Evolutionary conservation across 2,888 invertebrate species (phyloP).

Genomic region (Pristionchus arcanus): DNA sequence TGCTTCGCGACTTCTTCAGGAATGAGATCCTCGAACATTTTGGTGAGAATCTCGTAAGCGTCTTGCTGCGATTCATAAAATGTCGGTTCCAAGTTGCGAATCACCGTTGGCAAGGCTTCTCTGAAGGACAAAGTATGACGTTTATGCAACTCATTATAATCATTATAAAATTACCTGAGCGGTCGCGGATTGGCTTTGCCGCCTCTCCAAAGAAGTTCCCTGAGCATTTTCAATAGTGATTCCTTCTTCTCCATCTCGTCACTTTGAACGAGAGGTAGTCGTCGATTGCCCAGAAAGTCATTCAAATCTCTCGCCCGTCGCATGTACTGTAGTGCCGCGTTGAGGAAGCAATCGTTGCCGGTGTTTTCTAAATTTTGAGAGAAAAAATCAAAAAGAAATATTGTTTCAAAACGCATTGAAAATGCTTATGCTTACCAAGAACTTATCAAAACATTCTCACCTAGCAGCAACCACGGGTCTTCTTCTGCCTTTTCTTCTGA

Average conservation of each 20-base stretch:
- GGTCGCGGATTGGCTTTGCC: not conserved
- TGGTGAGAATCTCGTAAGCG: slow-evolving; percentile 18
- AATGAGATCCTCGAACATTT: not conserved
- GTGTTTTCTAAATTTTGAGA: not conserved
- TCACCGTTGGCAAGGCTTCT: not conserved
- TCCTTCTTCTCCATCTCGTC: not conserved
- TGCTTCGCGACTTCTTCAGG: not conserved
- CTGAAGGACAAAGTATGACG: not conserved
- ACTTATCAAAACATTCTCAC: not conserved
- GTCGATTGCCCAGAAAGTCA: not conserved
- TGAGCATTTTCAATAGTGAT: not conserved
- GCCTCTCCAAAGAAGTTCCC: not conserved
- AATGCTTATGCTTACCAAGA: too few species aligned
- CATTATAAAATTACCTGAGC: not conserved
- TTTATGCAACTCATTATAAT: not conserved
- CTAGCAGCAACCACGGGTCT: not conserved
- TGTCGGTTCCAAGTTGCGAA: not conserved
- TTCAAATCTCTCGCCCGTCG: not conserved
- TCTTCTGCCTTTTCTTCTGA: not conserved
- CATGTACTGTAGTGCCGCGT: slow-evolving; percentile 27
- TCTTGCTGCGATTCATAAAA: not conserved
- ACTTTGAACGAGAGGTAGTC: not conserved
- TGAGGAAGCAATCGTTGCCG: slow-evolving; percentile 23
- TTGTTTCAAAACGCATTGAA: too few species aligned
- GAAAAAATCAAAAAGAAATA: too few species aligned